Base-by-base conservation (phyloP, 2,113 vertebrate genomes). In the Rhabdornis inornatus region DNA sequence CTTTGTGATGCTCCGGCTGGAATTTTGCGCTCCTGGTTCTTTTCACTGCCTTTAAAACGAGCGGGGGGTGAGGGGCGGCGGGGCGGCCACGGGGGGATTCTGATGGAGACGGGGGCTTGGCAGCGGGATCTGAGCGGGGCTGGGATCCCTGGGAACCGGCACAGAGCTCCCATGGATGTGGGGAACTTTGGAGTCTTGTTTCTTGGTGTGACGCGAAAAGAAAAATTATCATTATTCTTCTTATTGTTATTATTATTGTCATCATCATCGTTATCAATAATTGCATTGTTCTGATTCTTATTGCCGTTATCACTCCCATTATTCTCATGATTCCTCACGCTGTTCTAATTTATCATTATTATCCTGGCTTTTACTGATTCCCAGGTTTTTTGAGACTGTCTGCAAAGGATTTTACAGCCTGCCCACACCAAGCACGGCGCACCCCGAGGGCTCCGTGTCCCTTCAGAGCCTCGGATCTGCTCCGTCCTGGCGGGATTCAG, bases 101-200 rank as follows among this genome's bases (percentile, higher is more conserved):
- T 15, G 4, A 1, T 9, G 18, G 61, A 70, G 47, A 59, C 15
- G 3, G 6, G 16, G 15, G 11, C 10, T 60, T 40, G 27, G 55
- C 27, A 37, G n/a, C 28, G 45, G 50, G 49, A 13, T 3, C 49
- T 3, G 7, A n/a, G 77, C 18, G 0, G 42, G 53, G 63, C 20
- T 14, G 23, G 4, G 23, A 12, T 23, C 24, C 15, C 39, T 12
- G 5, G 35, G 10, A 37, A 11, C 2, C 18, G 4, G 7, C 44
- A 1, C 11, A 1, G 61, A 45, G 69, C 28, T 24, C 28, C 1
- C 14, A 1, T 0, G 35, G 39, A 13, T 2, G 20, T 0, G 6
- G 72, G 0, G 1, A 40, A 11, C 15, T 57, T 21, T 10, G 39
- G 5, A 4, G 14, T 1, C 2, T 6, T 57, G 42, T 21, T 21